These are phyloP conservation scores for Sciurus carolinensis DNA, from an alignment of 2,797 vertebrate species.

Conservation along the genomic window DNA sequence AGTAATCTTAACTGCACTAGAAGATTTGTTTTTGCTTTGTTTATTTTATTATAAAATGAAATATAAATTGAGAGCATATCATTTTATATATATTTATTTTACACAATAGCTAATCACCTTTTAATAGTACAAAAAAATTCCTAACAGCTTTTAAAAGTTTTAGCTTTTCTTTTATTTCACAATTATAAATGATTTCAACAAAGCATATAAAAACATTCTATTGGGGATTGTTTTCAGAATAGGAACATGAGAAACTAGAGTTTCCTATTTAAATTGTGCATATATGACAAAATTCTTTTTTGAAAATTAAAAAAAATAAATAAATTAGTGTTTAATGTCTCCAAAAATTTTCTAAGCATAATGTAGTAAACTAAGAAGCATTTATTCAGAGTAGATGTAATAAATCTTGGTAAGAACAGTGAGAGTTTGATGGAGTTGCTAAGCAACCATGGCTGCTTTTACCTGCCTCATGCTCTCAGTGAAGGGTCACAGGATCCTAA, in stretches of 20 bases:
- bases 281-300: not conserved
- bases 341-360: not conserved
- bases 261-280: not conserved
- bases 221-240: not conserved
- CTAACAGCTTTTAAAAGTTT: not conserved
- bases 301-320: not conserved
- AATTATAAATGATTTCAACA: constrained; percentile 26
- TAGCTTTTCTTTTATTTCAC: not conserved
- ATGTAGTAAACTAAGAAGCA: not conserved
- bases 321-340: not conserved
- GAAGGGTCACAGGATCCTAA: accelerated
- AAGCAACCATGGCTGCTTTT: not conserved
- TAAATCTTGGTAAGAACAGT: not conserved
- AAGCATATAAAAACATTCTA: not conserved
- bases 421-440: not conserved
- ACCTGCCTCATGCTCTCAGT: too few species aligned
- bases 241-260: accelerated
- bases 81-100: not conserved
- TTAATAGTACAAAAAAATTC: not conserved
- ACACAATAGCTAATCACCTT: not conserved
- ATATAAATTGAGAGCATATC: not conserved
- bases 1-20: not conserved
- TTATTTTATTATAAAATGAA: constrained; percentile 31
- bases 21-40: not conserved
- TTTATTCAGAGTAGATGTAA: not conserved